Evolutionary conservation across 35 echinoderm and acorn worm genomes (phyloP), one percentile per base, ranked within the genome.

Genomic region (Holothuria glaberrima): DNA sequence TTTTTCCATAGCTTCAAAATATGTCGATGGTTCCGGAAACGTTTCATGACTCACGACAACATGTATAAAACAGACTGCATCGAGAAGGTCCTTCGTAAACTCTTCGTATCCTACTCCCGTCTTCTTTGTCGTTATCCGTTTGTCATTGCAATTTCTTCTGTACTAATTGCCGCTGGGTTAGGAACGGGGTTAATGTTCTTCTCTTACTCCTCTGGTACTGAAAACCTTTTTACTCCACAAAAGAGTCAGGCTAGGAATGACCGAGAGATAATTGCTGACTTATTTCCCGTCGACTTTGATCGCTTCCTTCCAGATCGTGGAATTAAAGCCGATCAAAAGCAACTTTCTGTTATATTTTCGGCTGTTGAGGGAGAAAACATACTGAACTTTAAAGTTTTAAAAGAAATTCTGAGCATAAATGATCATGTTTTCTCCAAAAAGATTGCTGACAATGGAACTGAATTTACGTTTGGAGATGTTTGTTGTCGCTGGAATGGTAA

Each of bases 151-250:
- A 62, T 58, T 12, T 26, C n/a, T 3, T 86, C 94, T 22, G 34
- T 96, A 5, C 14, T 93, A 30, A 3, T 90, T 13, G 88, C 94
- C 22, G 68, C 52, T 12, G 71, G 54, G 17, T 72, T 96, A 4
- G 52, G 87, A 16, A 36, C 71, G 6, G 94, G 94, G 32, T 58
- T 96, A n/a, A 59, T 86, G 0, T 96, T 90, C 44, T 76, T 96
- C 20, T 68, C 69, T 6, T 80, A 90, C 18, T 86, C 93, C 22
- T 90, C 90, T 6, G 88, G 86, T 62, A 58, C 75, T 0, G 69
- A 82, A 5, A 63, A 90, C 50, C 71, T 96, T 26, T 93, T 90
- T 63, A 96, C 94, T 14, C 94, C 94, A 12, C 83, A 93, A 14
- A 57, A 86, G 12, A 96, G 94, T 58, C 76, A 67, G 31, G 94